Conservation (phyloP, 2,113 vertebrate species). For the Epinephelus cyanopodus region DNA sequence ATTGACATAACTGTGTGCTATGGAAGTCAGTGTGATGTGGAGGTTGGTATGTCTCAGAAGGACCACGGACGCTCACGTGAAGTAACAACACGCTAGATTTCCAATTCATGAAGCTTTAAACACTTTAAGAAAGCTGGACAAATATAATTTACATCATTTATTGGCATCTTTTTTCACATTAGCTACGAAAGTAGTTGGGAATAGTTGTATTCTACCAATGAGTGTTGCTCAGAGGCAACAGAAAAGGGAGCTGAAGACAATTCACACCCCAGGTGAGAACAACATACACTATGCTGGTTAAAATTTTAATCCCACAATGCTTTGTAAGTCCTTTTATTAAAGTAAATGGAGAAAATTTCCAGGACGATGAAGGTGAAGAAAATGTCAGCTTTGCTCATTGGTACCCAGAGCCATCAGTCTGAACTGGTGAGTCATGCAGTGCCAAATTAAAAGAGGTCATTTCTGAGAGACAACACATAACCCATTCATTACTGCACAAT, state of each 20-base stretch:
- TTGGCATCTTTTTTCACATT: too few species aligned
- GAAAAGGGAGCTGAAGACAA: background rate
- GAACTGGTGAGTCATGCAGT: background rate
- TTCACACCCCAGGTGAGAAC: background rate
- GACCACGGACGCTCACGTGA: too few species aligned
- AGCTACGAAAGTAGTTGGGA: too few species aligned
- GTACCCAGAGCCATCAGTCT: background rate
- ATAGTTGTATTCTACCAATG: too few species aligned
- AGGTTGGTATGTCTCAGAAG: too few species aligned
- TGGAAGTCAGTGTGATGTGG: constrained; percentile 4
- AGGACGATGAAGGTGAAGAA: background rate
- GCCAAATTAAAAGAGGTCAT: constrained; percentile 7
- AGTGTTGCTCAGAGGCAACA: background rate
- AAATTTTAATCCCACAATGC: background rate
- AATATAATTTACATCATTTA: too few species aligned
- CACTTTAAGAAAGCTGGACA: too few species aligned
- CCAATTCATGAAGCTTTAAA: too few species aligned
- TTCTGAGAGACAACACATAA: background rate
- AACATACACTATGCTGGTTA: background rate
- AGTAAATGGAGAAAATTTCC: background rate
- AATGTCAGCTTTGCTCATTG: background rate
- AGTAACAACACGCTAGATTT: too few species aligned
- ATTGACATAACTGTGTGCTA: constrained; percentile 17
- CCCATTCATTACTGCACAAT: background rate
- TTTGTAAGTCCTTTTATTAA: too few species aligned